Conservation (phyloP, 2,888 invertebrate species). For the Cephalotes varians region DNA sequence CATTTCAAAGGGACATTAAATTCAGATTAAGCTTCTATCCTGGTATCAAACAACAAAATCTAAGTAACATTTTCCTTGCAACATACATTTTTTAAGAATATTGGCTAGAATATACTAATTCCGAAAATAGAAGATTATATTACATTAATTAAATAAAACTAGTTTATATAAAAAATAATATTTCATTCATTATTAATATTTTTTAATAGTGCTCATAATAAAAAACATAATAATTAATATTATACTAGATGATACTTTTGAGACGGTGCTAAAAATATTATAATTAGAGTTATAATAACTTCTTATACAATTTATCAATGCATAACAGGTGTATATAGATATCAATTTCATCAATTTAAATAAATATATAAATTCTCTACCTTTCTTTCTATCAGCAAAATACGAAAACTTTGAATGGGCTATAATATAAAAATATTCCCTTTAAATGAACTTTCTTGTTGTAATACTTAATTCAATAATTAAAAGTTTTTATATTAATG, state of each 20-base stretch:
- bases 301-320: neutral
- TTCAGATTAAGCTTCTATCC: conserved; percentile 78
- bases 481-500: conserved; percentile 50
- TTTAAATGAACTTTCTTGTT: conserved; percentile 36
- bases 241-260: neutral
- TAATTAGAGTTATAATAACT: too few species aligned
- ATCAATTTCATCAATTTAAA: neutral
- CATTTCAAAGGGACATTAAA: conserved; percentile 71
- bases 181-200: neutral
- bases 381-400: neutral
- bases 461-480: conserved; percentile 53
- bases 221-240: neutral
- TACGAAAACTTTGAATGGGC: neutral
- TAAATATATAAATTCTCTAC: neutral
- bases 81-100: neutral
- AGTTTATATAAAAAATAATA: neutral
- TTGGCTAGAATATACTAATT: neutral
- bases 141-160: neutral
- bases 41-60: neutral
- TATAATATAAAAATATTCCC: conserved; percentile 12
- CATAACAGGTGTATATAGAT: neutral
- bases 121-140: neutral
- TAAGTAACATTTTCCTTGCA: neutral
- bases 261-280: neutral
- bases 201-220: neutral